Percentiles rank a stretch among this genome's conserved stretches.
Conservation (phyloP, 2,113 vertebrate genomes). For the Scalopus aquaticus region DNA sequence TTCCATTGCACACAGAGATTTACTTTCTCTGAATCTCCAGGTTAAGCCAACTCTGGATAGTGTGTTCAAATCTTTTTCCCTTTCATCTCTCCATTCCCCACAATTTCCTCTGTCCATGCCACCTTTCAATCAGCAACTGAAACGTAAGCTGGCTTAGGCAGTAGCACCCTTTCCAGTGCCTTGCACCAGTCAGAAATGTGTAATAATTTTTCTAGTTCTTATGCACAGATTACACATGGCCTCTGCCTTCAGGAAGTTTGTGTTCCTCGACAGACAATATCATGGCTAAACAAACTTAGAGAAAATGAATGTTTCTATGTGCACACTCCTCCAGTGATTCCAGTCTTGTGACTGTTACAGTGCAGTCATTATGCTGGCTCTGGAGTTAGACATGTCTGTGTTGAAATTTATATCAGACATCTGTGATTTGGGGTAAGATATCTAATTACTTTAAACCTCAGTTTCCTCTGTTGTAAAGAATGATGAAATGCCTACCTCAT, state of each 20-base stretch:
- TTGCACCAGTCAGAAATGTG: not conserved
- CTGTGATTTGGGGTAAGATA: not conserved
- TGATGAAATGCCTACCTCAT: not conserved
- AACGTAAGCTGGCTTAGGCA: slow-evolving; percentile 13
- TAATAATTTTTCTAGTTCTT: slow-evolving; percentile 8
- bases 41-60: slow-evolving; percentile 19
- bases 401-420: slow-evolving; percentile 2
- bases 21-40: slow-evolving; percentile 28
- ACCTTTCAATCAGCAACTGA: not conserved
- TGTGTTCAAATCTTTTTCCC: not conserved
- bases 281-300: not conserved
- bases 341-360: not conserved
- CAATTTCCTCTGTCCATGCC: not conserved
- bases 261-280: not conserved
- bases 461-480: slow-evolving; percentile 21
- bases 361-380: not conserved
- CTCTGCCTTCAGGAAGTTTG: not conserved
- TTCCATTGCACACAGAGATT: not conserved
- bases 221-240: not conserved
- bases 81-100: not conserved
- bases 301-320: not conserved
- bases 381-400: not conserved
- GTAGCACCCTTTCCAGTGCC: not conserved
- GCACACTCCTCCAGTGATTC: not conserved
- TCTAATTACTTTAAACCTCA: not conserved